Conservation (phyloP, 1,140 invertebrate species). For the Drosophila punjabiensis region DNA sequence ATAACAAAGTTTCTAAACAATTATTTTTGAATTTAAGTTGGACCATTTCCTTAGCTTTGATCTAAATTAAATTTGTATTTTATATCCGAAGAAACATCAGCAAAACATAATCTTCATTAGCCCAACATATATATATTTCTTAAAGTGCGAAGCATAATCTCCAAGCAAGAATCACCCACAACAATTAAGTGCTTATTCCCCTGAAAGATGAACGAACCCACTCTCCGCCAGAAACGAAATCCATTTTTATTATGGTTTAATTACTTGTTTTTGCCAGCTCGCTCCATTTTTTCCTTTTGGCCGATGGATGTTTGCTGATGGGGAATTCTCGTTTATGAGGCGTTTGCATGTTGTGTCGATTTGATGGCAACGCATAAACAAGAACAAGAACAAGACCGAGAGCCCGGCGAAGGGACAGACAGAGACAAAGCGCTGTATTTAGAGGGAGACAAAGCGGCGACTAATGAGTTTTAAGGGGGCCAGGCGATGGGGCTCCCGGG, state of each 20-base stretch:
- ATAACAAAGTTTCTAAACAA: neutral
- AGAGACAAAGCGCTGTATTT: conserved; percentile 10
- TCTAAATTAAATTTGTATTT: neutral
- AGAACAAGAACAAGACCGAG: conserved; percentile 38
- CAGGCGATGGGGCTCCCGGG: conserved; percentile 48
- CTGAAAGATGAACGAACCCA: neutral
- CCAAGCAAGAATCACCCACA: neutral
- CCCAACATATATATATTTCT: conserved; percentile 17
- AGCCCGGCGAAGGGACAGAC: neutral
- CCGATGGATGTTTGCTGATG: conserved; percentile 13
- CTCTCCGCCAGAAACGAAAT: conserved; percentile 14
- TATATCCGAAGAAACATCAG: neutral
- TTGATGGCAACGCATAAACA: conserved; percentile 69
- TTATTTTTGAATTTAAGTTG: neutral
- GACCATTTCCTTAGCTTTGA: neutral
- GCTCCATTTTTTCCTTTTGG: conserved; percentile 22
- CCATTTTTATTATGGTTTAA: conserved; percentile 50
- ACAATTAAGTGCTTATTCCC: conserved; percentile 31
- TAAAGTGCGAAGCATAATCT: conserved; percentile 1
- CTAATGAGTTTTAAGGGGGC: conserved; percentile 70
- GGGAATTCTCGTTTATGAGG: conserved; percentile 57
- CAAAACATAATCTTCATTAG: conserved; percentile 12
- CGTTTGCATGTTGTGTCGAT: conserved; percentile 68
- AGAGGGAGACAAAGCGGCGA: conserved; percentile 37
- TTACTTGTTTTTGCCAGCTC: conserved; percentile 29